Base-by-base conservation (phyloP, 2,113 vertebrate genomes). In the Callaeas wilsoni region DNA sequence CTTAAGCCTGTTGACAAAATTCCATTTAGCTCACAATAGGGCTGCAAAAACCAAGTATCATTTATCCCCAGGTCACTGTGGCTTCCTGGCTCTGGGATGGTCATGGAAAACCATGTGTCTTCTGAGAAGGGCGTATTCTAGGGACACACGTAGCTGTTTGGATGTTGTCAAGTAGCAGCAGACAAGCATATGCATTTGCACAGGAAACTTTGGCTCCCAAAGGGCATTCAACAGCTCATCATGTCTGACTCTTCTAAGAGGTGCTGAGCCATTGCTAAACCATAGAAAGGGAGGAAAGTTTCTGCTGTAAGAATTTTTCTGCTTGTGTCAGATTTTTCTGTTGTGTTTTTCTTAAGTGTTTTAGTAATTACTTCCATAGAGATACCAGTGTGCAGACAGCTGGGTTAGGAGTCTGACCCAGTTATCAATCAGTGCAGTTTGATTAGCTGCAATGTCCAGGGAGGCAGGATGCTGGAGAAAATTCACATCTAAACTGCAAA, bases 171-270 rank as follows among this genome's bases (percentile, higher is more conserved):
- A 56, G 52, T 37, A 88, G 90, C 68, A 88, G 67, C 84, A 83
- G 87, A 91, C 70, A 76, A 79, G 78, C 29, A 18, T 27, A 39
- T 53, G 46, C 30, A 56, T 89, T 92, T 94, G 88, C 81, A 76
- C 65, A 93, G 62, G 69, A 94, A 82, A 76, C 79, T 84, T 77
- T 96, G 94, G 91, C 94, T 92, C 74, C 56, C 35, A 5, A 52
- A 85, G 79, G 79, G 21, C 75, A 74, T 96, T 88, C 90, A 88
- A 8, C 93, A 96, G 85, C 85, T 96, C 83, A 93, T 96, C 71
- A 70, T 23, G 76, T 78, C 84, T 91, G 67, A 74, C 35, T 74
- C 71, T 90, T 53, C 93, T 84, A 64, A 74, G 90, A 95, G 82
- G 76, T 95, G 90, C 90, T 86, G 90, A 97, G 85, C 82, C 64